Evolutionary conservation across 2,797 vertebrate genomes (phyloP).

Genomic region (Neomorphus geoffroyi): DNA sequence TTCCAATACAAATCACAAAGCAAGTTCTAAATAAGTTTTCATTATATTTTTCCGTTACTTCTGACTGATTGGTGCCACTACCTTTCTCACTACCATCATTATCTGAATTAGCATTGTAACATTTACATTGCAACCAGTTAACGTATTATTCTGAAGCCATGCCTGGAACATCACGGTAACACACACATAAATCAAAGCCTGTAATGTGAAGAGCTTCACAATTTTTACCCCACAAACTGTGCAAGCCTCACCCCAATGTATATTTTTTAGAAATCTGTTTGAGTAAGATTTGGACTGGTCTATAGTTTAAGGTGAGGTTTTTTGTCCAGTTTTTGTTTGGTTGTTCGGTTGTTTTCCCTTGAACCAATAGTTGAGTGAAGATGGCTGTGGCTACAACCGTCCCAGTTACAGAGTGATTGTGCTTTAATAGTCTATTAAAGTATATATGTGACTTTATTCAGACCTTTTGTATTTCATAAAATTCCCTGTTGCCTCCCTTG

Average conservation of each 20-base stretch:
- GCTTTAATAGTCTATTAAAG: not conserved
- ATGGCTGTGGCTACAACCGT: not conserved
- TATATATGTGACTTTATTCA: not conserved
- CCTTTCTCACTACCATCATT: not conserved
- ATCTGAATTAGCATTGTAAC: not conserved
- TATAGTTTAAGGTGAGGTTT: not conserved
- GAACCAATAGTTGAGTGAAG: not conserved
- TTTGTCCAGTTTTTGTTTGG: not conserved
- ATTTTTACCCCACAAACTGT: not conserved
- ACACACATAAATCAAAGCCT: not conserved
- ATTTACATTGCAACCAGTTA: not conserved
- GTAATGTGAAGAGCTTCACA: not conserved
- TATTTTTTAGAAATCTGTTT: not conserved
- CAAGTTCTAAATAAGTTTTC: not conserved
- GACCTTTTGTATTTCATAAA: not conserved
- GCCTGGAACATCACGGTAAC: not conserved
- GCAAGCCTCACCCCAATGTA: accelerated
- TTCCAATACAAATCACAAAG: not conserved
- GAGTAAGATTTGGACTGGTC: not conserved
- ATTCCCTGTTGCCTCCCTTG: not conserved
- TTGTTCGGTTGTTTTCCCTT: not conserved
- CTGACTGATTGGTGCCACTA: not conserved
- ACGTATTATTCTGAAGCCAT: not conserved
- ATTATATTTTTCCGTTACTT: not conserved
- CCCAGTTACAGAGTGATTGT: not conserved